Percentiles rank a stretch among this genome's conserved stretches.
Conservation (phyloP, 2,888 invertebrate genomes). For the Desoria tigrina region DNA sequence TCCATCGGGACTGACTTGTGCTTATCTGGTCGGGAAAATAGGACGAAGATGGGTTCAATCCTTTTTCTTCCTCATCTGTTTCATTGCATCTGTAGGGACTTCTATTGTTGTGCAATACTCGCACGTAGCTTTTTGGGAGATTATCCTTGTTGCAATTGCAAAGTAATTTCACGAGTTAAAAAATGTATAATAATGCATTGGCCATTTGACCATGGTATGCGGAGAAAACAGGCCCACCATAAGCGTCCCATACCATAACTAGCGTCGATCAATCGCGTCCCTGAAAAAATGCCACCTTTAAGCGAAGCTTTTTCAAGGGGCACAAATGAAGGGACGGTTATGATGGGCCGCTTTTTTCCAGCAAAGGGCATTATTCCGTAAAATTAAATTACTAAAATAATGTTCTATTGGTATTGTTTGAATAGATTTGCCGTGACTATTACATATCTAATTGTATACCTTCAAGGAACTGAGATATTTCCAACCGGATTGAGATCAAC, state of each 20-base stretch:
- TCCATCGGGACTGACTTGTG: slow-evolving; percentile 63
- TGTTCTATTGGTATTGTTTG: too few relatives aligned
- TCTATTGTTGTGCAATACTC: slow-evolving; percentile 27
- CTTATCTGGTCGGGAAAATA: slow-evolving; percentile 60
- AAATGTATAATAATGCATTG: too few relatives aligned
- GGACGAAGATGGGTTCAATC: slow-evolving; percentile 62
- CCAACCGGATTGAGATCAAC: slow-evolving; percentile 70
- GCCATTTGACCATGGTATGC: background rate
- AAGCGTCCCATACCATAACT: too few relatives aligned
- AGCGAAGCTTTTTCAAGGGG: too few relatives aligned
- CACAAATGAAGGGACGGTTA: too few relatives aligned
- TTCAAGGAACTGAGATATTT: slow-evolving; percentile 62
- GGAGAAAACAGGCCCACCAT: too few relatives aligned
- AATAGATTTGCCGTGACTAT: slow-evolving; percentile 58
- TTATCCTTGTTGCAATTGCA: slow-evolving; percentile 3
- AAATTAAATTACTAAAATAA: too few relatives aligned
- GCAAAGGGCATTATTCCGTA: too few relatives aligned
- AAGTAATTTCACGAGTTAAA: slow-evolving; percentile 50
- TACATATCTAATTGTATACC: slow-evolving; percentile 64
- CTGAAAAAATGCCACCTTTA: too few relatives aligned
- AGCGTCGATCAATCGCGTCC: too few relatives aligned
- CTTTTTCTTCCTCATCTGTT: slow-evolving; percentile 57
- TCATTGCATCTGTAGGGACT: slow-evolving; percentile 37
- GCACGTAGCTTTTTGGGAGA: too few relatives aligned
- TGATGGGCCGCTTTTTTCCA: too few relatives aligned